Conservation (phyloP, 2,113 vertebrate genomes). For the Serinus canaria region DNA sequence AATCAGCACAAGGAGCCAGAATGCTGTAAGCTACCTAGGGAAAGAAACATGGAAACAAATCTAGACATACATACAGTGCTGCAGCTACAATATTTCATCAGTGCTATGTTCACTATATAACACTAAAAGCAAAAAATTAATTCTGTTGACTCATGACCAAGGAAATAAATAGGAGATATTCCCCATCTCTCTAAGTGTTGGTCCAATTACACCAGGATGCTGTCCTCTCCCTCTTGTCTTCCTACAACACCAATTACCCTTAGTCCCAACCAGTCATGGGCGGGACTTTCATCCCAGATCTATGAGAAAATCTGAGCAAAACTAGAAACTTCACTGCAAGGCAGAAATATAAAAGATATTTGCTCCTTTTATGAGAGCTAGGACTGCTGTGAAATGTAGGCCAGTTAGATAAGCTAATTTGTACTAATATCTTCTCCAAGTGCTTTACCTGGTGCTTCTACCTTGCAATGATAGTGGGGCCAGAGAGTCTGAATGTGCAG, state of each 20-base stretch:
- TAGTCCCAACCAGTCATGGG: neutral
- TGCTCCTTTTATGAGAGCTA: neutral
- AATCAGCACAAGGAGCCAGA: neutral
- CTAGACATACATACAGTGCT: neutral
- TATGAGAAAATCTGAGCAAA: neutral
- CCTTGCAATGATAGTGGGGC: neutral
- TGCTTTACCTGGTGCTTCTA: neutral
- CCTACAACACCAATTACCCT: neutral
- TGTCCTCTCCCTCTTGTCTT: neutral
- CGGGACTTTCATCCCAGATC: neutral
- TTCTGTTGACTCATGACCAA: neutral
- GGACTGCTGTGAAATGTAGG: neutral
- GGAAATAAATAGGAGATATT: neutral
- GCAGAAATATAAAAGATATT: neutral
- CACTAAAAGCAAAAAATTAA: neutral
- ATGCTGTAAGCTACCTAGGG: neutral
- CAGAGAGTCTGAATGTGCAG: neutral
- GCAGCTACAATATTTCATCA: neutral
- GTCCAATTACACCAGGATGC: neutral
- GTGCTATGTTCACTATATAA: neutral
- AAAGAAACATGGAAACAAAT: neutral
- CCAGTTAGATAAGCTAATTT: neutral
- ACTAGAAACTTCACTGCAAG: neutral
- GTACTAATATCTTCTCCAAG: neutral
- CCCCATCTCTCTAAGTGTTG: neutral